Evolutionary conservation across 2,888 invertebrate genomes (phyloP).

Genomic region (Bursaphelenchus okinawaensis): DNA sequence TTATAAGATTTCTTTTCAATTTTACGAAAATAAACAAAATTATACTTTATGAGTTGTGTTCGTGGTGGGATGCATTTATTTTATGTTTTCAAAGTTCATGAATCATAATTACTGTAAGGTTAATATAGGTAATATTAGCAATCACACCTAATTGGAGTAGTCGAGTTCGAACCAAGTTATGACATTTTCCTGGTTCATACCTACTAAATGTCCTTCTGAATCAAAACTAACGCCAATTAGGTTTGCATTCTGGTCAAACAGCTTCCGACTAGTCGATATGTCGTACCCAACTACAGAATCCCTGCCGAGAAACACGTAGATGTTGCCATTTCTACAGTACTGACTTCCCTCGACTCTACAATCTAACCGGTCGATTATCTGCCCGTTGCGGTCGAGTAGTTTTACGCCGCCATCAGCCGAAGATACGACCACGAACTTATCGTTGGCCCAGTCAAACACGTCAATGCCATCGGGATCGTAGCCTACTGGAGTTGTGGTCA

Average conservation of each 20-base stretch:
- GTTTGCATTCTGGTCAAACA: not conserved
- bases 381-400: constrained; percentile 12
- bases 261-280: not conserved
- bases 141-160: not conserved
- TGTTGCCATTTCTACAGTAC: not conserved
- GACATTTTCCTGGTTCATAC: not conserved
- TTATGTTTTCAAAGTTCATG: too few relatives aligned
- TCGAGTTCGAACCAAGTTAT: not conserved
- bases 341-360: not conserved
- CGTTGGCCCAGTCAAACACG: constrained; percentile 5
- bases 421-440: constrained; percentile 5
- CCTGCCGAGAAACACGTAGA: constrained; percentile 10
- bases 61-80: too few relatives aligned
- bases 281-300: constrained; percentile 9
- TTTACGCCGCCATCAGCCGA: constrained; percentile 9
- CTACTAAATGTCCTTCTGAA: constrained; percentile 14
- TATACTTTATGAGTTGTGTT: too few relatives aligned
- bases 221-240: constrained; percentile 15
- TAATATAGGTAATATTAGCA: not conserved
- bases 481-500: constrained; percentile 21
- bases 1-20: too few relatives aligned
- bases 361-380: constrained; percentile 12
- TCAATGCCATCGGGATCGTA: constrained; percentile 29
- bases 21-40: too few relatives aligned
- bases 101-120: constrained; percentile 1